Conservation (phyloP, 2,888 invertebrate species). For the Dione juno region DNA sequence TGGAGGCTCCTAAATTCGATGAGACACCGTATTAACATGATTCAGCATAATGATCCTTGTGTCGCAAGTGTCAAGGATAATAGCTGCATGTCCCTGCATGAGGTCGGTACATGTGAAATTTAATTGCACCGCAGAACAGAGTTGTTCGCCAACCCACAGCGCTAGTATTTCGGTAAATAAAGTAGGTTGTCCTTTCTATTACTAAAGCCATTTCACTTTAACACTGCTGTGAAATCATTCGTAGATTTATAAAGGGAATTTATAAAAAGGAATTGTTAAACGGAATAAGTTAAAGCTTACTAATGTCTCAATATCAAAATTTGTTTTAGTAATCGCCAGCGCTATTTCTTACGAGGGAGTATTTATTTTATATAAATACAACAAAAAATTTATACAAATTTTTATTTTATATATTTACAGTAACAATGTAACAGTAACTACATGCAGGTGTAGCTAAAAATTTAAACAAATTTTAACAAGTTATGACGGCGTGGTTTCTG, state of each 20-base stretch:
- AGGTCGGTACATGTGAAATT: constrained; percentile 33
- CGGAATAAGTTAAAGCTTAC: neutral
- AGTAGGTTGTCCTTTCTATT: constrained; percentile 38
- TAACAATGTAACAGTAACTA: too few relatives aligned
- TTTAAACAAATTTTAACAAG: constrained; percentile 5
- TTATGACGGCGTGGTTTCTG: neutral
- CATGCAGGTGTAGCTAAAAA: neutral
- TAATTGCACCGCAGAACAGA: constrained; percentile 41
- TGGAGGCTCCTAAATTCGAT: constrained; percentile 22
- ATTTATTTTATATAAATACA: too few relatives aligned
- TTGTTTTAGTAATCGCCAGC: neutral
- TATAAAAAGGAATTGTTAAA: neutral
- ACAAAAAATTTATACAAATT: too few relatives aligned
- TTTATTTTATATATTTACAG: too few relatives aligned
- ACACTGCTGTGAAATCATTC: constrained; percentile 22
- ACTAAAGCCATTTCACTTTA: constrained; percentile 24
- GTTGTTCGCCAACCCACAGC: constrained; percentile 42
- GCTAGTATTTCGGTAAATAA: constrained; percentile 43
- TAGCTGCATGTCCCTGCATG: neutral
- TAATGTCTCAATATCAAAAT: neutral
- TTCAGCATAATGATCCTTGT: constrained; percentile 8
- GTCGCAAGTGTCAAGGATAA: neutral
- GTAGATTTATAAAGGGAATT: constrained; percentile 17
- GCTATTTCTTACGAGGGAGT: too few relatives aligned
- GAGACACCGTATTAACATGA: constrained; percentile 7